phyloP scores from a whole-genome alignment of 2,797 vertebrate species.

The Enteromius radiatus region DNA sequence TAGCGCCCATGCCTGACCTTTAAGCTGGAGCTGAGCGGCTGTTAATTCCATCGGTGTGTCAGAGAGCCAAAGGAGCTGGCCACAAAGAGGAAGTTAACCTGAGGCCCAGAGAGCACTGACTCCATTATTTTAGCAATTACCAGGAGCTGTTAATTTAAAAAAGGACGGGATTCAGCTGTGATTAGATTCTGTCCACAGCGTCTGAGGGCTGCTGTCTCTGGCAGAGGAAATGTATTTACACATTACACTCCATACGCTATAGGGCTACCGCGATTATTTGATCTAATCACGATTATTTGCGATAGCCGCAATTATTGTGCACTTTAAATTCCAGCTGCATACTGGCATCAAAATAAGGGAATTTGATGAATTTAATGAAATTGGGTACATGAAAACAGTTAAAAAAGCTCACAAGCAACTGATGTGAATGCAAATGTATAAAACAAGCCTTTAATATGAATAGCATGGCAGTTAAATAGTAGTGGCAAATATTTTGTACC shows the following conservation, averaged over 20 bases:
- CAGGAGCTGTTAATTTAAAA: conserved; percentile 56
- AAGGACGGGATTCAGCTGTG: conserved; percentile 49
- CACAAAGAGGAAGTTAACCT: conserved; percentile 31
- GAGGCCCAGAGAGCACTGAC: conserved; percentile 38
- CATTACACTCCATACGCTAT: neutral
- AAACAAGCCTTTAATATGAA: neutral
- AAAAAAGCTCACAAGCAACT: neutral
- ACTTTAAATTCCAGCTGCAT: conserved; percentile 4
- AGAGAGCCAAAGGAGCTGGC: conserved; percentile 36
- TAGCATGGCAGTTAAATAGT: neutral
- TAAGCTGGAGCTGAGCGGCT: conserved; percentile 48
- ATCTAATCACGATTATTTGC: conserved; percentile 22
- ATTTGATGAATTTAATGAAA: neutral
- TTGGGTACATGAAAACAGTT: neutral
- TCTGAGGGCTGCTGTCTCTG: conserved; percentile 7
- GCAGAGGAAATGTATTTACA: conserved; percentile 28
- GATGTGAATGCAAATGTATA: neutral
- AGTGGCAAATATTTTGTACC: neutral
- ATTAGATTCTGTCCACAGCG: conserved; percentile 44
- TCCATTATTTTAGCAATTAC: conserved; percentile 62
- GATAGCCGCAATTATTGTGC: neutral
- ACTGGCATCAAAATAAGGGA: neutral
- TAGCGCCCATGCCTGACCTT: conserved; percentile 48
- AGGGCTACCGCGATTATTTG: neutral
- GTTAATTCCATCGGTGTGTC: conserved; percentile 44